Percentiles rank a stretch among this genome's conserved stretches.
These are phyloP conservation scores for Fulmarus glacialis DNA, from an alignment of 2,113 vertebrate genomes.

Conservation along the genomic window DNA sequence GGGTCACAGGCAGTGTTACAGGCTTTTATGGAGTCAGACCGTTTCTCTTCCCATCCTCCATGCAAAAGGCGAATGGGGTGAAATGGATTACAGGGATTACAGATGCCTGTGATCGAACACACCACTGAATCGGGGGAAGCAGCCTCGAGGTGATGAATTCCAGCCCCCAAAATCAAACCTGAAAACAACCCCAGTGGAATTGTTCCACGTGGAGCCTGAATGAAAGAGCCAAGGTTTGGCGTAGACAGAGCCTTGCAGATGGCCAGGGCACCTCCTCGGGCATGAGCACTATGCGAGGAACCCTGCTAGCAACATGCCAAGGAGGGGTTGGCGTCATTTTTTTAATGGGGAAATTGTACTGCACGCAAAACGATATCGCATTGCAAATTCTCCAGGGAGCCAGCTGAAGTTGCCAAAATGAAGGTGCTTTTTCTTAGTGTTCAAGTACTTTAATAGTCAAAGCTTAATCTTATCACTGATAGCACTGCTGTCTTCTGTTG, in stretches of 20 bases:
- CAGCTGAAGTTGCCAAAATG: neutral
- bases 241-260: accelerated
- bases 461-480: neutral
- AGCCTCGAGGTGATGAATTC: conserved; percentile 34
- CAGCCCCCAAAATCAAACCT: neutral
- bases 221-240: neutral
- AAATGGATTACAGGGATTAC: conserved; percentile 33
- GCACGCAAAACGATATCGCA: neutral
- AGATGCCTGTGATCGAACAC: neutral
- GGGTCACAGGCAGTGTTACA: neutral
- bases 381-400: neutral
- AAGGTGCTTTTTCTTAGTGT: neutral
- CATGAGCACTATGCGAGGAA: neutral
- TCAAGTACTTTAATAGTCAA: neutral
- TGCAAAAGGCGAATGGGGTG: neutral
- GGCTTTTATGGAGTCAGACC: conserved; percentile 2
- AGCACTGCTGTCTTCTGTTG: neutral
- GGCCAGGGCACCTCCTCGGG: neutral
- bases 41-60: neutral
- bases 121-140: neutral
- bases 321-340: accelerated
- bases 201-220: neutral
- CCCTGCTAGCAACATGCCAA: neutral
- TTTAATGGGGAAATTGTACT: neutral
- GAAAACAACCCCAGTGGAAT: neutral